Conservation (phyloP, 2,113 vertebrate species). For the Corythornis vintsioides region DNA sequence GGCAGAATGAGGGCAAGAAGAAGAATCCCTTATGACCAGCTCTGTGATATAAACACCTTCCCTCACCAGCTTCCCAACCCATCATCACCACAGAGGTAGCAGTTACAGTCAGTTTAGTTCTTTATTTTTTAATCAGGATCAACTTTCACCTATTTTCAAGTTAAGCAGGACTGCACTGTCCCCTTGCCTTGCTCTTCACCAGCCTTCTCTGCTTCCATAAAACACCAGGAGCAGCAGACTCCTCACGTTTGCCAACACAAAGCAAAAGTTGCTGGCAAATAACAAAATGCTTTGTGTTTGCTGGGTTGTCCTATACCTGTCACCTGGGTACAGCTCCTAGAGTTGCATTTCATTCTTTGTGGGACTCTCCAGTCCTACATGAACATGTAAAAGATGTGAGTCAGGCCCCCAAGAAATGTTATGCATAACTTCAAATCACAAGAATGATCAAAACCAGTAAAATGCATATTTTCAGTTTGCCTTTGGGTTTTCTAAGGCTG, state of each 20-base stretch:
- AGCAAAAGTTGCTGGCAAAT: neutral
- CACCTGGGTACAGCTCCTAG: neutral
- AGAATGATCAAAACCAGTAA: slow-evolving; percentile 31
- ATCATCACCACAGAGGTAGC: slow-evolving; percentile 46
- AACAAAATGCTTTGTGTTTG: neutral
- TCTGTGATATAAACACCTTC: slow-evolving; percentile 3
- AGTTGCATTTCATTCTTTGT: slow-evolving; percentile 2
- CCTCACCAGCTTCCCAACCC: neutral
- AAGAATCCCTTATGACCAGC: slow-evolving; percentile 16
- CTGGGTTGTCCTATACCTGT: neutral
- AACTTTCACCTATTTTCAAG: slow-evolving; percentile 31
- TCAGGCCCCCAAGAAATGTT: slow-evolving; percentile 15
- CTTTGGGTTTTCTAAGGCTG: slow-evolving; percentile 9
- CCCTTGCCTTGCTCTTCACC: neutral
- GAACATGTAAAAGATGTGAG: slow-evolving; percentile 6
- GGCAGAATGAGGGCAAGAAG: neutral
- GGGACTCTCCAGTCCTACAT: neutral
- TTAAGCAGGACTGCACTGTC: neutral
- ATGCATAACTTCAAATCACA: slow-evolving; percentile 51
- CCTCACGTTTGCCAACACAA: neutral
- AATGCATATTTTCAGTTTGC: slow-evolving; percentile 30
- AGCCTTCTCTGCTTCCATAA: neutral
- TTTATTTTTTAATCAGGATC: neutral
- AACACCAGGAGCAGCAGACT: neutral
- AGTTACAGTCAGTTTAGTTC: slow-evolving; percentile 2